A percentile compares a stretch with the other conserved stretches of the same genome.
phyloP scores from a whole-genome alignment of 2,113 vertebrate species.

The Grallaria varia region DNA sequence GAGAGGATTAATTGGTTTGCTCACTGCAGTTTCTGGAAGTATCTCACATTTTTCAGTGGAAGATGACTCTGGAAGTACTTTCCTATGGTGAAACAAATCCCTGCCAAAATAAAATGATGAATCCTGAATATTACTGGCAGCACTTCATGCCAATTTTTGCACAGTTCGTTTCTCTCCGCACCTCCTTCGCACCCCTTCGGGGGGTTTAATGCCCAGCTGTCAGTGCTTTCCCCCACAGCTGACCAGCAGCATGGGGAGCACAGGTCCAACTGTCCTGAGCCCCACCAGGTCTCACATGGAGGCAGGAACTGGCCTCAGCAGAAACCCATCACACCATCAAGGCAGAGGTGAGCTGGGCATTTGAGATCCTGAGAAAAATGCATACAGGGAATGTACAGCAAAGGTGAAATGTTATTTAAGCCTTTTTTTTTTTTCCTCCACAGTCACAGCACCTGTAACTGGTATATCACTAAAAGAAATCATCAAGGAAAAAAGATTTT shows the following conservation, averaged over 20 bases:
- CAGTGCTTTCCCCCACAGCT: constrained; percentile 5
- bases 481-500: background rate
- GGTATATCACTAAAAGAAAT: background rate
- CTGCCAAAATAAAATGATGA: constrained; percentile 68
- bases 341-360: background rate
- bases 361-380: background rate
- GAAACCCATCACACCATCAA: background rate
- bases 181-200: fast-evolving
- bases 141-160: constrained; percentile 43
- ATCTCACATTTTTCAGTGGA: constrained; percentile 60
- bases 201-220: constrained; percentile 30
- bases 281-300: background rate
- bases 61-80: constrained; percentile 64
- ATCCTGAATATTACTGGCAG: constrained; percentile 60
- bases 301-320: background rate
- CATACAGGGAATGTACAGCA: background rate
- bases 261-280: background rate
- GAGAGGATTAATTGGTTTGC: constrained; percentile 65
- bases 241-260: background rate
- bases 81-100: constrained; percentile 63
- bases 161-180: background rate
- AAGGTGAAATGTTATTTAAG: background rate
- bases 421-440: background rate
- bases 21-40: constrained; percentile 62
- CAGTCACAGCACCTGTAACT: background rate